phyloP scores from a whole-genome alignment of 2,113 vertebrate species.

The Pipra filicauda region DNA sequence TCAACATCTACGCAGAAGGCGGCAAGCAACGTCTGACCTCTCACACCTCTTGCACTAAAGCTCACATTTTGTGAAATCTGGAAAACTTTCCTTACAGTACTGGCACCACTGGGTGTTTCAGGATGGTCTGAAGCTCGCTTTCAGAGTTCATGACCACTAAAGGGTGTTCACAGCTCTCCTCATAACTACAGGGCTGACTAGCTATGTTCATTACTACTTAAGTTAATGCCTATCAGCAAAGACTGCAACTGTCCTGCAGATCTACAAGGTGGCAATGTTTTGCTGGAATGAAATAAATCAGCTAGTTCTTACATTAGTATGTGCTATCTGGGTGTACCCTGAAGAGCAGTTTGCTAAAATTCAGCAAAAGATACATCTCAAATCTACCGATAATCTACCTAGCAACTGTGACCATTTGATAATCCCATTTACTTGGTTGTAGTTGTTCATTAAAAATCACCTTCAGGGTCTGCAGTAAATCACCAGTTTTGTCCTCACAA shows the following conservation, averaged over 20 bases:
- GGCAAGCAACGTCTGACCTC: not conserved
- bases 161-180: not conserved
- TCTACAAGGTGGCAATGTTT: not conserved
- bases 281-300: not conserved
- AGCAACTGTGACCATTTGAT: slow-evolving; percentile 28
- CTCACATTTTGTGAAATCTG: not conserved
- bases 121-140: not conserved
- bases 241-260: not conserved
- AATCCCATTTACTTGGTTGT: slow-evolving; percentile 14
- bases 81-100: not conserved
- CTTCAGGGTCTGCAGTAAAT: slow-evolving; percentile 43
- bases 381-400: not conserved
- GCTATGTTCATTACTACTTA: not conserved
- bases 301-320: not conserved
- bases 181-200: not conserved
- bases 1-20: not conserved
- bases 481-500: slow-evolving; percentile 2
- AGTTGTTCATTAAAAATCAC: slow-evolving; percentile 20
- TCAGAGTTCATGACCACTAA: not conserved
- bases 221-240: not conserved
- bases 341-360: slow-evolving; percentile 26
- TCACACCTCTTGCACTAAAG: not conserved
- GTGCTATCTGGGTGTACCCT: slow-evolving; percentile 19
- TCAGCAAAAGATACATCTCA: slow-evolving; percentile 22
- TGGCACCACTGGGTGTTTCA: not conserved